Conservation (phyloP, 2,888 invertebrate genomes). For the Hymenopus coronatus region DNA sequence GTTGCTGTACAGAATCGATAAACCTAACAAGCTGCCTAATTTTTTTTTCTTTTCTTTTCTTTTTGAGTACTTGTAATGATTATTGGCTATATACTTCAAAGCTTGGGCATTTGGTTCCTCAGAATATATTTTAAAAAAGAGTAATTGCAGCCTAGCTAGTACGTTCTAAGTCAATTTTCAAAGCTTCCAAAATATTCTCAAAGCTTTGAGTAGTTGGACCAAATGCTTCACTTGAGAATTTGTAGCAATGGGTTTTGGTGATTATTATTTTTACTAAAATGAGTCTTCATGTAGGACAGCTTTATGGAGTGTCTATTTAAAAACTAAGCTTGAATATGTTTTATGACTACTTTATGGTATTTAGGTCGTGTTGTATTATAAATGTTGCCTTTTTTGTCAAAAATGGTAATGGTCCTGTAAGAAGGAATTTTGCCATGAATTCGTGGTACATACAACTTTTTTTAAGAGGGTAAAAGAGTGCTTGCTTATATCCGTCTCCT, state of each 20-base stretch:
- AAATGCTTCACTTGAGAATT: not conserved
- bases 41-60: no score
- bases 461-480: conserved; percentile 26
- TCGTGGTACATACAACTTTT: conserved; percentile 1
- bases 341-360: conserved; percentile 30
- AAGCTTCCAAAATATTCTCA: not conserved
- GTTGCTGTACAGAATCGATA: no score
- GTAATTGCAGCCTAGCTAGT: not conserved
- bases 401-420: conserved; percentile 30
- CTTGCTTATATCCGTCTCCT: conserved; percentile 34
- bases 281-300: not conserved
- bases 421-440: conserved; percentile 12
- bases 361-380: conserved; percentile 29
- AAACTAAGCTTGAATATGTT: conserved; percentile 27
- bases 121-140: not conserved
- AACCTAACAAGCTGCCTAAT: no score
- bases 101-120: not conserved
- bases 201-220: not conserved
- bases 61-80: no score
- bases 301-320: conserved; percentile 13
- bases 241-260: conserved; percentile 8
- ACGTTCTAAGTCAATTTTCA: not conserved
- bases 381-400: conserved; percentile 29
- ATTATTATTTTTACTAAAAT: not conserved
- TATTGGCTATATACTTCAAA: not conserved